Conservation (phyloP, 2,888 invertebrate genomes). For the Drosophila siamana region DNA sequence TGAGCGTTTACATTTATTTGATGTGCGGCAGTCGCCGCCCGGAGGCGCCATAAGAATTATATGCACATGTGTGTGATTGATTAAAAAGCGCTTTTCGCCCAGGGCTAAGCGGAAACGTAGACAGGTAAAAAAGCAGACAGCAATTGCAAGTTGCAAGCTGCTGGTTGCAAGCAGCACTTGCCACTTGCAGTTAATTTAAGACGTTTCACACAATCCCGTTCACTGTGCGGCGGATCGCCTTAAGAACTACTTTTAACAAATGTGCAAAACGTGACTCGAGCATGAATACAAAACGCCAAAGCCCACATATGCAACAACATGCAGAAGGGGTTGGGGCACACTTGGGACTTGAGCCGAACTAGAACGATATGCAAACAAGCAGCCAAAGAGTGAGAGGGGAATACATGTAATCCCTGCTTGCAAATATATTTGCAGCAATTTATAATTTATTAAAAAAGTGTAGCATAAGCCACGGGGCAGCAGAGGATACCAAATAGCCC, state of each 20-base stretch:
- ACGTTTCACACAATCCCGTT: slow-evolving; percentile 67
- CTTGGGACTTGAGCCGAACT: slow-evolving; percentile 66
- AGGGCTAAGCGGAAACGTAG: slow-evolving; percentile 16
- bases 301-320: slow-evolving; percentile 57
- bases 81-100: slow-evolving; percentile 56
- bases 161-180: slow-evolving; percentile 35
- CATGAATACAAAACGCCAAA: slow-evolving; percentile 75
- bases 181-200: slow-evolving; percentile 71
- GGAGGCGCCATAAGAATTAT: slow-evolving; percentile 33
- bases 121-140: slow-evolving; percentile 16
- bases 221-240: slow-evolving; percentile 64
- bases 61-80: slow-evolving; percentile 66
- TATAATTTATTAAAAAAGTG: slow-evolving; percentile 80
- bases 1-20: slow-evolving; percentile 14
- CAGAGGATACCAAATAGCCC: slow-evolving; percentile 30
- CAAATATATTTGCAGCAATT: slow-evolving; percentile 81
- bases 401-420: slow-evolving; percentile 78
- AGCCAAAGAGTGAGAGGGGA: slow-evolving; percentile 24
- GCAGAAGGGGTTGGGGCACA: slow-evolving; percentile 48
- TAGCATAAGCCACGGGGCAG: slow-evolving; percentile 69
- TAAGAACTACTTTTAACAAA: slow-evolving; percentile 80
- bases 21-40: slow-evolving; percentile 33
- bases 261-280: slow-evolving; percentile 80
- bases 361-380: slow-evolving; percentile 73
- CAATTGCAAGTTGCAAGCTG: slow-evolving; percentile 18